Percentiles rank a stretch among this genome's conserved stretches.
phyloP scores from a whole-genome alignment of 2,113 vertebrate genomes.

The Chaenocephalus aceratus region DNA sequence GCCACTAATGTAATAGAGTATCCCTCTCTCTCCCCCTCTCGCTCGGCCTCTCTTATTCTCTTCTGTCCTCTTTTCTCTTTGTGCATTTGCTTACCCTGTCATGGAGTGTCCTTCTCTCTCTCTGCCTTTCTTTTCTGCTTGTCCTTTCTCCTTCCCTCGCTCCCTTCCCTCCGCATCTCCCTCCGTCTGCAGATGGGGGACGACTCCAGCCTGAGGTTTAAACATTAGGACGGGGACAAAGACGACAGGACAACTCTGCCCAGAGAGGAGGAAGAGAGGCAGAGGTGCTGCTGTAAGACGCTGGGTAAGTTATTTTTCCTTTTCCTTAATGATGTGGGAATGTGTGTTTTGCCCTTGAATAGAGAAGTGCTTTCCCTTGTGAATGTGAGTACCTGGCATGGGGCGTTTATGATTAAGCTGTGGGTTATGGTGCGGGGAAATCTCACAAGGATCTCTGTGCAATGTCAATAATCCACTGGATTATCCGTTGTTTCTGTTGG shows the following conservation, averaged over 20 bases:
- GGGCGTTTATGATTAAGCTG: constrained; percentile 55
- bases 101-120: constrained; percentile 71
- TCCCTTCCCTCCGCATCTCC: constrained; percentile 44
- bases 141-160: constrained; percentile 40
- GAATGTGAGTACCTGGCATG: neutral
- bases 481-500: constrained; percentile 63
- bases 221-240: constrained; percentile 51
- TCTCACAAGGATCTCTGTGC: constrained; percentile 69
- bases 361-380: neutral
- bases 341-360: neutral
- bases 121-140: constrained; percentile 27
- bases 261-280: constrained; percentile 25
- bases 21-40: constrained; percentile 42
- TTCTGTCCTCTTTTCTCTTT: constrained; percentile 75
- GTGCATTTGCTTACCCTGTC: constrained; percentile 65
- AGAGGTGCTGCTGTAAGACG: constrained; percentile 10
- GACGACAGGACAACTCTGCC: constrained; percentile 29
- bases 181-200: constrained; percentile 64
- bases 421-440: constrained; percentile 68
- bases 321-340: neutral
- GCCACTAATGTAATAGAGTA: constrained; percentile 80
- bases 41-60: constrained; percentile 51
- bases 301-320: constrained; percentile 44
- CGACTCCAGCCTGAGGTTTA: constrained; percentile 53
- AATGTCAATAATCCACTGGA: constrained; percentile 75